Evolutionary conservation across 2,113 vertebrate species (phyloP).

Genomic region (Lonchura striata): DNA sequence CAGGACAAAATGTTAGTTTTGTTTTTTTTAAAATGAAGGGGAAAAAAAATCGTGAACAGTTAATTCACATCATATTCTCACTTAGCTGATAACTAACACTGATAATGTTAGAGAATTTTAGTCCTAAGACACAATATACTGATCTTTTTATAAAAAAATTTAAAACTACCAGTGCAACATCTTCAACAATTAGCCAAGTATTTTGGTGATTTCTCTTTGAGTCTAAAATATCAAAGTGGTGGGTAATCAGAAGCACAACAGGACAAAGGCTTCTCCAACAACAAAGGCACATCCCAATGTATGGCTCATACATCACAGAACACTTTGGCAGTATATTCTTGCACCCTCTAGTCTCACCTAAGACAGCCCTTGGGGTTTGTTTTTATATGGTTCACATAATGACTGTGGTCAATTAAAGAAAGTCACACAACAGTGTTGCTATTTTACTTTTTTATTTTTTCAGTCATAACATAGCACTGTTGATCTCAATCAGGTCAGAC

Average conservation of each 20-base stretch:
- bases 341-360: not conserved
- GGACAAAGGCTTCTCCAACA: not conserved
- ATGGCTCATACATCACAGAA: not conserved
- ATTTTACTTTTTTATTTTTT: not conserved
- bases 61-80: not conserved
- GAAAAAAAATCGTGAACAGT: not conserved
- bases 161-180: not conserved
- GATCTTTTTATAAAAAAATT: not conserved
- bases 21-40: not conserved
- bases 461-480: not conserved
- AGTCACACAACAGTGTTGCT: not conserved
- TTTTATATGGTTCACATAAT: not conserved
- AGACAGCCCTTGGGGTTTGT: fast-evolving
- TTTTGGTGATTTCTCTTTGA: constrained; percentile 32
- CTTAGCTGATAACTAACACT: not conserved
- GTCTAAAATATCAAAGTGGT: not conserved
- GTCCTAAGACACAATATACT: not conserved
- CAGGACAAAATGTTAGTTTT: not conserved
- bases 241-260: not conserved
- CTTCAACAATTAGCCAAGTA: not conserved
- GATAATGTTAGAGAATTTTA: not conserved
- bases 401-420: not conserved
- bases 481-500: constrained; percentile 59
- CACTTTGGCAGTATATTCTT: not conserved
- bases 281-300: not conserved